Evolutionary conservation across 2,113 vertebrate species (phyloP).

Genomic region (Bos indicus): DNA sequence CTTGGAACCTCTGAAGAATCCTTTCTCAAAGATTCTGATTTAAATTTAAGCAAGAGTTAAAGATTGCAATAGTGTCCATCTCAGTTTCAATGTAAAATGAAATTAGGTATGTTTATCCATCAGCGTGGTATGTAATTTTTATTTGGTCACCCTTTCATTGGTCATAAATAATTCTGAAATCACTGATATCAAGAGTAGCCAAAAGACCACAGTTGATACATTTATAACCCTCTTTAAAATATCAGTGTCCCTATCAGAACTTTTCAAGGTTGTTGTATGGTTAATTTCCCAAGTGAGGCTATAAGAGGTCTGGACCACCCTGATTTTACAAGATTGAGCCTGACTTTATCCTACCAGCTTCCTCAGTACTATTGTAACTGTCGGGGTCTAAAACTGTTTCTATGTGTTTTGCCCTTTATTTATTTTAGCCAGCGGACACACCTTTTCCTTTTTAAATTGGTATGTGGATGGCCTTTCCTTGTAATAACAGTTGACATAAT

Average conservation of each 20-base stretch:
- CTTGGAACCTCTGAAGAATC: background rate
- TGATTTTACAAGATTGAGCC: background rate
- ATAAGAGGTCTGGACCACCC: background rate
- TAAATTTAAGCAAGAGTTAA: background rate
- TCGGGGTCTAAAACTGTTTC: background rate
- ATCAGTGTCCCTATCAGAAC: background rate
- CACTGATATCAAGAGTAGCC: background rate
- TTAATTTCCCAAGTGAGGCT: background rate
- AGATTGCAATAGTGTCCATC: background rate
- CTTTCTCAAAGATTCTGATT: background rate
- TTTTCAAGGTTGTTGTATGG: background rate
- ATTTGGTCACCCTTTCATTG: background rate
- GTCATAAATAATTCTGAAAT: background rate
- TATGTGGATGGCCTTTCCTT: conserved; percentile 45
- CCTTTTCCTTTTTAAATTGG: conserved; percentile 57
- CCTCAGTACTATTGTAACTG: background rate
- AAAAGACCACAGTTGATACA: background rate
- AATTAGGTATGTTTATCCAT: background rate
- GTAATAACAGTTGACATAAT: conserved; percentile 60
- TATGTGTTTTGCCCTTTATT: conserved; percentile 14
- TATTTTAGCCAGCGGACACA: conserved; percentile 27
- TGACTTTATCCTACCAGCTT: background rate
- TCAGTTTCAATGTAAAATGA: background rate
- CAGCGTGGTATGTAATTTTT: background rate
- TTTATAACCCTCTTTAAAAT: background rate